Base-by-base conservation (phyloP, 2,888 invertebrate genomes). In the Eulithis testata region DNA sequence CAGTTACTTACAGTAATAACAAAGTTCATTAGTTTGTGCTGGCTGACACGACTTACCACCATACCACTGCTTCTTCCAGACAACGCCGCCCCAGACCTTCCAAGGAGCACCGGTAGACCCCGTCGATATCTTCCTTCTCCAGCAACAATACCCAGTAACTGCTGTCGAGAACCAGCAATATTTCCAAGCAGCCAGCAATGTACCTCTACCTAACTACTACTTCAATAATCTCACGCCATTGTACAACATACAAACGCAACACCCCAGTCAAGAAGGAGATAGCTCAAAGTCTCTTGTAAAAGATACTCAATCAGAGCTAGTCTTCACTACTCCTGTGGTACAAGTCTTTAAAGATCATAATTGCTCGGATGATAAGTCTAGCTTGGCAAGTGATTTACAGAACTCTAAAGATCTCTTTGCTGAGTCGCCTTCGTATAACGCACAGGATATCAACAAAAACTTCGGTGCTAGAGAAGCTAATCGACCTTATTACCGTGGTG, bases 261-360 rank as follows among this genome's bases (percentile, higher is more conserved):
- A 82, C 21, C 73, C 71, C 11, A 54, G 65, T 40, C 61, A 65
- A 9, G 63, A 53, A 54, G 60, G 53, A 45, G 70, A 9, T 58
- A 65, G 62, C 58, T 72, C 73, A 8, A 77, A 73, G 76, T 80
- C 81, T 85, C 81, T 83, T 79, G 74, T 65, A 27, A 76, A 76
- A 82, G 87, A 88, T 69, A 83, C 75, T 53, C 66, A 67, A 21
- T 72, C 72, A 49, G 85, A 87, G 77, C 77, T 80, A 65, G 76
- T 77, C 58, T 80, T 73, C 59, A 68, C 72, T 36, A 76, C 80
- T 44, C 82, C 85, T 40, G 78, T 91, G 36, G 81, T 91, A 3
- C 86, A 85, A 79, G 88, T 93, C 2, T 92, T 91, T 62, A 91
- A 90, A 78, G 80, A 91, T 68, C 85, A 86, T 47, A 90, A 91